These are phyloP conservation scores for Calameuta filiformis DNA, from an alignment of 2,888 invertebrate genomes.

Conservation along the genomic window DNA sequence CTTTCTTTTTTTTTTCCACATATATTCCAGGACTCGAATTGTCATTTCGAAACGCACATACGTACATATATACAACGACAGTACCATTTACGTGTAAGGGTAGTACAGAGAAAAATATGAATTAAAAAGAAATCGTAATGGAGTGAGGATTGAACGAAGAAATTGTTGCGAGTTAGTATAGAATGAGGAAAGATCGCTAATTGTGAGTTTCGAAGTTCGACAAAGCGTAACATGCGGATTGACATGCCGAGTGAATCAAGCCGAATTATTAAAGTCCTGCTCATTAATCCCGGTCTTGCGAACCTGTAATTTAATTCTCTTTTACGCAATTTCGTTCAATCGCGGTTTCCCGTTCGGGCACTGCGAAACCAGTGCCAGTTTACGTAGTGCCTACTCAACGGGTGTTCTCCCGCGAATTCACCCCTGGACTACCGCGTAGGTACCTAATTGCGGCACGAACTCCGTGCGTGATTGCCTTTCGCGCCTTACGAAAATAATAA, in stretches of 20 bases:
- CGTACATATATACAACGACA: background rate
- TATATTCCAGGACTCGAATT: background rate
- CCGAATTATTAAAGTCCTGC: constrained; percentile 6
- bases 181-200: background rate
- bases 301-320: constrained; percentile 41
- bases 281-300: constrained; percentile 28
- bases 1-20: background rate
- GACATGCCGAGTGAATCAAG: background rate
- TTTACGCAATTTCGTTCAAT: constrained; percentile 48
- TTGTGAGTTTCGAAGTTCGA: background rate
- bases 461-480: background rate
- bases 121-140: background rate
- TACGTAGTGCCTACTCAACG: constrained; percentile 26
- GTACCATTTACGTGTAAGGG: background rate
- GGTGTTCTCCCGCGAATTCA: constrained; percentile 18
- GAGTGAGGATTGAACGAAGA: background rate
- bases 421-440: background rate
- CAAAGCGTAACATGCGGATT: background rate
- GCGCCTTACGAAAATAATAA: background rate
- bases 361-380: constrained; percentile 24
- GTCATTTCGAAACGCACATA: too few relatives aligned
- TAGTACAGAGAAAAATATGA: background rate
- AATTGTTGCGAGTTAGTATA: background rate
- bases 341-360: constrained; percentile 33
- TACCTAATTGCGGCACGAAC: background rate